Evolutionary conservation across 2,113 vertebrate species (phyloP).

Genomic region (Hiodon alosoides): DNA sequence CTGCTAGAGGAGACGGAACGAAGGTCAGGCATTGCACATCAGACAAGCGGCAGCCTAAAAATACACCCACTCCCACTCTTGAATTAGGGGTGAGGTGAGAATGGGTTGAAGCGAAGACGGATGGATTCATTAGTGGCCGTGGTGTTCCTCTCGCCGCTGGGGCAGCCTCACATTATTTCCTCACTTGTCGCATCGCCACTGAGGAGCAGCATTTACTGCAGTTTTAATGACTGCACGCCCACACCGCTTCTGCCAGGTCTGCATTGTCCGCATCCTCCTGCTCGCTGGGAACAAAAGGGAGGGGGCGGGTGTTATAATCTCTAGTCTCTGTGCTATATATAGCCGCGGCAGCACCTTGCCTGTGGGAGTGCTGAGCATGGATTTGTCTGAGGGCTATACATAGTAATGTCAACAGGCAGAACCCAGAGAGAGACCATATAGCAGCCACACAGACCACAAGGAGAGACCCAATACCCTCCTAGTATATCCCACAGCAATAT

Average conservation of each 20-base stretch:
- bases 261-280: conserved; percentile 9
- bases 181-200: not conserved
- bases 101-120: too few relatives aligned
- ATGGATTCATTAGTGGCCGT: too few relatives aligned
- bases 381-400: conserved; percentile 23
- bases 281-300: not conserved
- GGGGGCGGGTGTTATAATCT: conserved; percentile 52
- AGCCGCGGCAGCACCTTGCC: conserved; percentile 41
- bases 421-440: not conserved
- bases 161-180: conserved; percentile 21
- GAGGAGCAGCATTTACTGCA: not conserved
- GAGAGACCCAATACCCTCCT: conserved; percentile 28
- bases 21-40: not conserved
- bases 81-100: too few relatives aligned
- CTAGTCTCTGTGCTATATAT: conserved; percentile 55
- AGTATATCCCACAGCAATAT: not conserved
- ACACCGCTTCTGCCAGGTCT: conserved; percentile 5
- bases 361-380: conserved; percentile 27
- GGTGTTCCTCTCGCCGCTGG: not conserved
- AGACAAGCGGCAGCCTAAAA: not conserved
- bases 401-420: conserved; percentile 30
- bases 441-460: conserved; percentile 23
- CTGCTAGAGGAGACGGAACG: not conserved
- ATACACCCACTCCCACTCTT: not conserved
- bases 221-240: conserved; percentile 27